phyloP scores from a whole-genome alignment of 2,113 vertebrate genomes.

The Notarius lentiginosus region DNA sequence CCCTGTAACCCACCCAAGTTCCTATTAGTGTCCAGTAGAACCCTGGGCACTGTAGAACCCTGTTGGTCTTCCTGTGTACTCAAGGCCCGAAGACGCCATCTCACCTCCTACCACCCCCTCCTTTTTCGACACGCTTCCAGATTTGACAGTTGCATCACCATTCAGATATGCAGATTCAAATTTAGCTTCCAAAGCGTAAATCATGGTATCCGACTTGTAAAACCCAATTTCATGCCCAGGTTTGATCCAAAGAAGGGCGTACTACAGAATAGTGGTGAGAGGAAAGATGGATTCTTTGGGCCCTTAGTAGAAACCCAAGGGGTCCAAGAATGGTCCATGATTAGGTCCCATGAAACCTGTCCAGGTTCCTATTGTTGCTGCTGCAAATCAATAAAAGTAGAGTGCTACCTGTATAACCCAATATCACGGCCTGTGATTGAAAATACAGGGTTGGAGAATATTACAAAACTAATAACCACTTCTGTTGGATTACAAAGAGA shows the following conservation, averaged over 20 bases:
- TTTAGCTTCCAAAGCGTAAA: slow-evolving; percentile 43
- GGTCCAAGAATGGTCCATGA: neutral
- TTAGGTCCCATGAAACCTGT: neutral
- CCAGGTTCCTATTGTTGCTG: neutral
- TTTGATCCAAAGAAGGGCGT: neutral
- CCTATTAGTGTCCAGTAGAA: neutral
- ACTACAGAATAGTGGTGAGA: neutral
- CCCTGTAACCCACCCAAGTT: neutral
- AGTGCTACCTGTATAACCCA: neutral
- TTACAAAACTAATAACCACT: neutral
- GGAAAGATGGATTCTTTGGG: neutral
- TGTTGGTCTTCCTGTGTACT: too few relatives aligned
- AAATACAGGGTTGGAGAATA: neutral
- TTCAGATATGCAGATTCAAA: slow-evolving; percentile 43
- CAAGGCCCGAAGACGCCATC: too few relatives aligned
- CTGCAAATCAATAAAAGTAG: neutral
- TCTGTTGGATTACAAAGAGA: too few relatives aligned
- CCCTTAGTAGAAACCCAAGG: neutral
- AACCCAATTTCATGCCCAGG: slow-evolving; percentile 2
- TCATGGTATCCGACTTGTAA: neutral
- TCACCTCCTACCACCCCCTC: neutral
- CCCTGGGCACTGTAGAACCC: neutral
- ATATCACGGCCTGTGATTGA: neutral
- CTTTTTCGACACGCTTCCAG: slow-evolving; percentile 10
- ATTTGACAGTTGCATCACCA: slow-evolving; percentile 25